Evolutionary conservation across 2,113 vertebrate genomes (phyloP).

Genomic region (Buteo buteo): DNA sequence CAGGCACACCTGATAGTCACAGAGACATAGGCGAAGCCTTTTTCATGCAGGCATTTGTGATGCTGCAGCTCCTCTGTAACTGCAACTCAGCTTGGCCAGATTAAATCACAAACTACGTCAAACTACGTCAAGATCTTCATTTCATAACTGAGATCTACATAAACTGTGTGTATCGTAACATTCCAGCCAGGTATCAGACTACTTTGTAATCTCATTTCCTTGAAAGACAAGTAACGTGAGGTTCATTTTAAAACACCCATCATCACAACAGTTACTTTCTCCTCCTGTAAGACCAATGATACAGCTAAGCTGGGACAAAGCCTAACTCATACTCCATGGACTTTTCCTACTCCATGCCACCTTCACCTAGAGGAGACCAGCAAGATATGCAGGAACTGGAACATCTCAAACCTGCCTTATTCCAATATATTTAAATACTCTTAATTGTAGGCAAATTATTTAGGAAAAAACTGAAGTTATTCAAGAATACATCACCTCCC

Average conservation of each 20-base stretch:
- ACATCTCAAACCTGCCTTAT: neutral
- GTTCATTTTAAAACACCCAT: neutral
- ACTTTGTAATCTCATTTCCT: neutral
- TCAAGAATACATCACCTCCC: neutral
- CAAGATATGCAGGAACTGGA: neutral
- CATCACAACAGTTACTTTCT: neutral
- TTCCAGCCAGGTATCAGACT: neutral
- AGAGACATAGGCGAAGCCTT: neutral
- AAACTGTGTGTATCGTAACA: accelerated
- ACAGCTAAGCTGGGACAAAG: neutral
- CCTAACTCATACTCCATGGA: accelerated
- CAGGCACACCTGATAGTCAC: neutral
- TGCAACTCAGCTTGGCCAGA: neutral
- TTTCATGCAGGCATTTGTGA: neutral
- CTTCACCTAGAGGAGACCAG: neutral
- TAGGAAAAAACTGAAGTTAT: neutral
- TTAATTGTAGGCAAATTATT: neutral
- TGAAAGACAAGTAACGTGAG: neutral
- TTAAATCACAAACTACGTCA: neutral
- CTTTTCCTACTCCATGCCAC: neutral
- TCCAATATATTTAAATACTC: neutral
- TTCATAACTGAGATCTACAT: neutral
- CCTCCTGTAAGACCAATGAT: accelerated
- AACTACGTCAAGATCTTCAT: neutral
- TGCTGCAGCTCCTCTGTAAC: neutral